Conservation (phyloP, 1,140 invertebrate species). For the Solen grandis region DNA sequence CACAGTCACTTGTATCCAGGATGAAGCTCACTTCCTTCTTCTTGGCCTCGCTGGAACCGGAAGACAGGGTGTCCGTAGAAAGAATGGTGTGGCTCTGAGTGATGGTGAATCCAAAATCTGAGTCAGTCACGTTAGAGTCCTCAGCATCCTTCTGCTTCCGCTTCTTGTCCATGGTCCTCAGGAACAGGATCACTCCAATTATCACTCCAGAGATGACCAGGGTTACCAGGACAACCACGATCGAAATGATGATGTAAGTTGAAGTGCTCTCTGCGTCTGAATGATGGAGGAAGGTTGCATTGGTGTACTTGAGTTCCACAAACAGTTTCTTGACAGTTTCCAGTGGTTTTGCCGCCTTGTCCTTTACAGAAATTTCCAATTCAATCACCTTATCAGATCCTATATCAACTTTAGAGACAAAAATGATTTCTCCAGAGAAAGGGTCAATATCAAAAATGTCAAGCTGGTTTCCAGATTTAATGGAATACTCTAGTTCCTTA, state of each 20-base stretch:
- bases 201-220: conserved; percentile 48
- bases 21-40: conserved; percentile 55
- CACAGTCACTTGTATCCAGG: conserved; percentile 27
- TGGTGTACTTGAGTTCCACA: conserved; percentile 46
- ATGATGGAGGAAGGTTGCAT: conserved; percentile 25
- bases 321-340: conserved; percentile 9
- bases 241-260: conserved; percentile 48
- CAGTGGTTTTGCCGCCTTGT: conserved; percentile 27
- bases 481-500: conserved; percentile 61
- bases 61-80: conserved; percentile 35
- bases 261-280: background rate
- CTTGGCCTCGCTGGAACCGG: conserved; percentile 36
- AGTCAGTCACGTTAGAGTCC: conserved; percentile 3
- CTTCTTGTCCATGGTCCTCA: conserved; percentile 28
- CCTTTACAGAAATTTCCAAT: conserved; percentile 34
- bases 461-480: conserved; percentile 81
- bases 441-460: conserved; percentile 93
- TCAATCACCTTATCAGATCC: conserved; percentile 18
- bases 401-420: conserved; percentile 33
- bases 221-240: conserved; percentile 43
- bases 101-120: conserved; percentile 42
- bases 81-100: conserved; percentile 34
- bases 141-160: conserved; percentile 13
- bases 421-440: conserved; percentile 85
- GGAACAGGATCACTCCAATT: conserved; percentile 38